phyloP scores from a whole-genome alignment of 2,113 vertebrate genomes.

The Hystrix cristata region DNA sequence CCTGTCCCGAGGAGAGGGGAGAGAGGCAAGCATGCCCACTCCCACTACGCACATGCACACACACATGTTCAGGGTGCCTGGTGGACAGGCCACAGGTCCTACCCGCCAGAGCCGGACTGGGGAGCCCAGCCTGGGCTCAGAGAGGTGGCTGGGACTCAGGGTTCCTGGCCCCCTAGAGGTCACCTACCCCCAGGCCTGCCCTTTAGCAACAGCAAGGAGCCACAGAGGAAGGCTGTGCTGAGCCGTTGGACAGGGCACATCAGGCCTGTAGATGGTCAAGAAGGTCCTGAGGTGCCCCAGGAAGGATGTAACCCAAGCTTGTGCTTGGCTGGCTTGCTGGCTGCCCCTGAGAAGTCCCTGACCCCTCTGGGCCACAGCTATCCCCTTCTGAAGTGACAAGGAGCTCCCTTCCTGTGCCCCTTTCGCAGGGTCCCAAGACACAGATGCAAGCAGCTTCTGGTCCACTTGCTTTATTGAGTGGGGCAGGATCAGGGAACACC shows the following conservation, averaged over 20 bases:
- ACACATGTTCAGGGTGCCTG: not conserved
- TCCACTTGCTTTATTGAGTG: not conserved
- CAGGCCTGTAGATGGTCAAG: not conserved
- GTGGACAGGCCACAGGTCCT: not conserved
- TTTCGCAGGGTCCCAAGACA: not conserved
- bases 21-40: not conserved
- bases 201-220: too few species aligned
- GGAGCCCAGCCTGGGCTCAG: not conserved
- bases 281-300: not conserved
- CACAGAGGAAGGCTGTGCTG: too few species aligned
- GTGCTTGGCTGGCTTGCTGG: not conserved
- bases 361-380: not conserved
- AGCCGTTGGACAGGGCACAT: too few species aligned
- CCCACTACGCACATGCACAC: not conserved
- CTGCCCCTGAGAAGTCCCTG: not conserved
- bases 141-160: not conserved
- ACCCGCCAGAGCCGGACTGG: not conserved
- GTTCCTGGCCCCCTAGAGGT: too few species aligned
- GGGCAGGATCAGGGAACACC: not conserved
- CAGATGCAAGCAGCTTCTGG: not conserved
- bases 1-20: not conserved
- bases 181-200: not conserved
- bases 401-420: not conserved
- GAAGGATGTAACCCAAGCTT: not conserved
- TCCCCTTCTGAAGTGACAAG: not conserved